Conservation (phyloP, 30 jellyfish, hydroid and myxozoan species). For the Pseudorhiza aurosa region DNA sequence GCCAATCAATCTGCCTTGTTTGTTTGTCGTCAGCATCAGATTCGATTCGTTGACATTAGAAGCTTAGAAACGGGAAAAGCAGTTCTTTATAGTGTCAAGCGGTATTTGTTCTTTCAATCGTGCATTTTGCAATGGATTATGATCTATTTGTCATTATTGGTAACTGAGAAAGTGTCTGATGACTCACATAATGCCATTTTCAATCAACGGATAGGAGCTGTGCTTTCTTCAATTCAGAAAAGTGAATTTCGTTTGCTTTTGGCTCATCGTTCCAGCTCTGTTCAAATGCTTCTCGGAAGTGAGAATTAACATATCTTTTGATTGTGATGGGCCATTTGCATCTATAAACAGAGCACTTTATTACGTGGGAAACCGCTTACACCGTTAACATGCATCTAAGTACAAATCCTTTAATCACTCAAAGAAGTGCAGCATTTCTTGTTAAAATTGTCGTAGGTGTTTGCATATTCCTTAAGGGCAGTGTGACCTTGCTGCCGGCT, state of each 20-base stretch:
- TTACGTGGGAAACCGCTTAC: not conserved
- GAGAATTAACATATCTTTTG: not conserved
- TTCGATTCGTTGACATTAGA: not conserved
- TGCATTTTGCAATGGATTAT: not conserved
- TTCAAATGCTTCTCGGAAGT: not conserved
- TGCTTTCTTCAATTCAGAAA: not conserved
- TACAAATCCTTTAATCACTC: not conserved
- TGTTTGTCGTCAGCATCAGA: not conserved
- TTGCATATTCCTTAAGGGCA: no score
- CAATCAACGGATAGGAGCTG: not conserved
- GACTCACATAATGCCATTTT: not conserved
- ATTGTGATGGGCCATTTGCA: not conserved
- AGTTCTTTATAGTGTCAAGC: not conserved
- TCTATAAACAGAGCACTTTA: not conserved
- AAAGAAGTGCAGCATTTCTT: not conserved
- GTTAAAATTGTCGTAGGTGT: no score
- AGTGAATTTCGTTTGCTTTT: not conserved
- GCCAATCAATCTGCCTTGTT: no score
- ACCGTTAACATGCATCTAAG: not conserved
- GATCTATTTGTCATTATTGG: not conserved
- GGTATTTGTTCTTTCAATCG: not conserved
- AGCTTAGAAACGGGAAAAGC: not conserved
- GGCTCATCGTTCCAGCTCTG: not conserved
- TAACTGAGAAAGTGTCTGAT: slow-evolving; percentile 2
- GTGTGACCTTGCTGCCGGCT: no score